phyloP scores from a whole-genome alignment of 2,888 invertebrate genomes.

The Sisyra terminalis region DNA sequence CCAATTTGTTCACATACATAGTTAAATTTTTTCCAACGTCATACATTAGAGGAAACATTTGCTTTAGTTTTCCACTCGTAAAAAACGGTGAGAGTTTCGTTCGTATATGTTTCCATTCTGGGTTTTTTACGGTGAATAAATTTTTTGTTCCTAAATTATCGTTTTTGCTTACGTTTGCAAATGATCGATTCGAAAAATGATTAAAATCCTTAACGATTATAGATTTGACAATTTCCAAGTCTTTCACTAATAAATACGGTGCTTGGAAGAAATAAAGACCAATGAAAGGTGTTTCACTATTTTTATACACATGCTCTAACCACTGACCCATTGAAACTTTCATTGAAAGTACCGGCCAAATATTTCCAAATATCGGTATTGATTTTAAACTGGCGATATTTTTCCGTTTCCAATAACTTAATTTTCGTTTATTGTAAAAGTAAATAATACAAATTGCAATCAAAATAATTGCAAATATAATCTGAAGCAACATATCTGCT shows the following conservation, averaged over 20 bases:
- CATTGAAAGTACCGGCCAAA: too few species aligned
- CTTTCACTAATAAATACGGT: conserved; percentile 28
- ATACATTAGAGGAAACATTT: conserved; percentile 26
- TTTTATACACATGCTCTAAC: too few species aligned
- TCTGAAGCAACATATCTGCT: too few species aligned
- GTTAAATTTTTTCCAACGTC: conserved; percentile 15
- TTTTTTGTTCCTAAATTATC: conserved; percentile 27
- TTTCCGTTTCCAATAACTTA: too few species aligned
- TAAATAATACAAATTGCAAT: too few species aligned
- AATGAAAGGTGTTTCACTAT: conserved; percentile 19
- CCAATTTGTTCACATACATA: background rate
- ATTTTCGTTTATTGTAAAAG: too few species aligned
- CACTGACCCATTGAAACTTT: too few species aligned
- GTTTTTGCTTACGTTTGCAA: conserved; percentile 23
- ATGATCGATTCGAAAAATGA: conserved; percentile 28
- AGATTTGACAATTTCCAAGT: conserved; percentile 29
- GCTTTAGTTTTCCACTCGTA: conserved; percentile 30
- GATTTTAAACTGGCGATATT: too few species aligned
- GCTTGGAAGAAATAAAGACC: conserved; percentile 32
- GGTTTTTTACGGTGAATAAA: conserved; percentile 26
- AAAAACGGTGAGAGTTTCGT: conserved; percentile 30
- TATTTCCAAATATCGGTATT: too few species aligned
- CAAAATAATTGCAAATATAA: too few species aligned
- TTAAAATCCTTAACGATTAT: conserved; percentile 31
- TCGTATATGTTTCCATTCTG: conserved; percentile 29